These are phyloP conservation scores for Pandemis heparana DNA, from an alignment of 2,888 invertebrate genomes.

Conservation along the genomic window DNA sequence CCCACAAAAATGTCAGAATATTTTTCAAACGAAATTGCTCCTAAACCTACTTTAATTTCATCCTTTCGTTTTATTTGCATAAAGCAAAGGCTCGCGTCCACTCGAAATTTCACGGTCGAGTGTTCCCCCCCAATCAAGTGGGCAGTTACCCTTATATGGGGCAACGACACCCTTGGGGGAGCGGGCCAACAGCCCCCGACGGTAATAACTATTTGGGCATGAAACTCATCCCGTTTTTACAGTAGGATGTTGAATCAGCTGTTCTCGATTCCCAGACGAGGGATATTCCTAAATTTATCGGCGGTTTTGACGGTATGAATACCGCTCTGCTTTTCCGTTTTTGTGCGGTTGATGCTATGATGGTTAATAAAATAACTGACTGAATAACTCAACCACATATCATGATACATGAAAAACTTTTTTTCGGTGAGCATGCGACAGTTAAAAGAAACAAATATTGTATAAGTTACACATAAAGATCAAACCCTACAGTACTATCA, in stretches of 20 bases:
- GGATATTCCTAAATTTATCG: not conserved
- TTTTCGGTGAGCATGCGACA: too few species aligned
- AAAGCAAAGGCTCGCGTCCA: not conserved
- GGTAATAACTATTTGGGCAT: conserved; percentile 4
- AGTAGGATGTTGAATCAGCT: not conserved
- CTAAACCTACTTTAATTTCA: too few species aligned
- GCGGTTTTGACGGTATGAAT: not conserved
- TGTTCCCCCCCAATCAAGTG: not conserved
- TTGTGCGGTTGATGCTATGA: not conserved
- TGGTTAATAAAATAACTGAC: too few species aligned
- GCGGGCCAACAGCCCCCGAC: not conserved
- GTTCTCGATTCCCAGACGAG: not conserved
- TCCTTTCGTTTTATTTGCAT: not conserved
- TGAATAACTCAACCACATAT: too few species aligned
- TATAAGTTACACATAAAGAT: too few species aligned
- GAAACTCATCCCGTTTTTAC: not conserved
- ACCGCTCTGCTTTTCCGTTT: not conserved
- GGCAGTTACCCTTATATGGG: not conserved
- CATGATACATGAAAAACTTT: too few species aligned
- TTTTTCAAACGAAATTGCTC: too few species aligned
- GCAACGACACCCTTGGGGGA: not conserved
- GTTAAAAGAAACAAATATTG: too few species aligned
- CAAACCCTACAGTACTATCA: too few species aligned
- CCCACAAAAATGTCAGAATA: too few species aligned
- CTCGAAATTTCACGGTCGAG: not conserved